These are phyloP conservation scores for Pheosia tremula DNA, from an alignment of 2,888 invertebrate species.

Conservation along the genomic window DNA sequence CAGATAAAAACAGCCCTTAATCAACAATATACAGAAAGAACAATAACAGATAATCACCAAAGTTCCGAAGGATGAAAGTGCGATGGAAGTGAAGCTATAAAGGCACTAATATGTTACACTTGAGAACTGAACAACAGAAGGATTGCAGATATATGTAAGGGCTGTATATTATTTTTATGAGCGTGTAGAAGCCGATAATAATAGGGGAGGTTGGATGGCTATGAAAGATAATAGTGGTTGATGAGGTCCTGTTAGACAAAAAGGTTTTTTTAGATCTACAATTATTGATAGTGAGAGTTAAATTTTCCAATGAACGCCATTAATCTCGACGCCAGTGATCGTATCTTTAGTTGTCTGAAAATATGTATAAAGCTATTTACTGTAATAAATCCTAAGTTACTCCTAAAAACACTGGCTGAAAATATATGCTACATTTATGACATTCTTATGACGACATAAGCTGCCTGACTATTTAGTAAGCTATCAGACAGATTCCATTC, in stretches of 20 bases:
- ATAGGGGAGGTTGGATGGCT: slow-evolving; percentile 12
- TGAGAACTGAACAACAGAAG: slow-evolving; percentile 27
- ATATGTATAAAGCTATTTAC: no score
- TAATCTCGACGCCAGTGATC: no score
- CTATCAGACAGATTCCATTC: background rate
- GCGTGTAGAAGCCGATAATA: slow-evolving; percentile 49
- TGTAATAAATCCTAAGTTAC: no score
- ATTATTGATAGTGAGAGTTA: no score
- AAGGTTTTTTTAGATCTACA: background rate
- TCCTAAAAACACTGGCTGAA: no score
- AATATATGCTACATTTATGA: no score
- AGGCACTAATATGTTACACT: slow-evolving; percentile 40
- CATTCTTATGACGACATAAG: no score
- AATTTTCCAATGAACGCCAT: no score
- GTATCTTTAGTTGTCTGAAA: no score
- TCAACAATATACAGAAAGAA: slow-evolving; percentile 38
- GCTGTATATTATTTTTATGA: slow-evolving; percentile 66
- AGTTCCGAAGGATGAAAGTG: slow-evolving; percentile 30
- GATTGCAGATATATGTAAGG: slow-evolving; percentile 17
- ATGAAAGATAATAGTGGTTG: background rate
- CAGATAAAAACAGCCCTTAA: slow-evolving; percentile 31
- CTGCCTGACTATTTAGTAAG: no score
- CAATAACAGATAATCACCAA: slow-evolving; percentile 40
- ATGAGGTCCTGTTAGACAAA: background rate
- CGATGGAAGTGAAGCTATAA: slow-evolving; percentile 36